Percentiles rank a stretch among this genome's conserved stretches.
phyloP scores from a whole-genome alignment of 2,113 vertebrate genomes.

The Anolis carolinensis region DNA sequence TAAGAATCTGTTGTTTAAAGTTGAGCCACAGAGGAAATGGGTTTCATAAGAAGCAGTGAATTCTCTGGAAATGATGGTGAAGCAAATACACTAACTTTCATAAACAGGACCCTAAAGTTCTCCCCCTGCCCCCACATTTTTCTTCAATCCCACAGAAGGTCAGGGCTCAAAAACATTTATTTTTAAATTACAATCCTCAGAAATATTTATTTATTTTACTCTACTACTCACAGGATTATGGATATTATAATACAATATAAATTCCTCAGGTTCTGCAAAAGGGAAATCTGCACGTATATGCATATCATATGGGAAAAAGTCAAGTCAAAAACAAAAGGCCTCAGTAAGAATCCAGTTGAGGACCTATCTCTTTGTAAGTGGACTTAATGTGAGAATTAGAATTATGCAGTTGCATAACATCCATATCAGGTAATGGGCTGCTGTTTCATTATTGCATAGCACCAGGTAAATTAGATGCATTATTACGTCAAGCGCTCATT shows the following conservation, averaged over 20 bases:
- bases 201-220: no score
- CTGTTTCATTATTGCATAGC: no score
- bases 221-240: no score
- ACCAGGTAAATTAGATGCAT: no score
- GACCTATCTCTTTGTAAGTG: no score
- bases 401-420: no score
- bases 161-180: background rate
- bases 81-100: background rate
- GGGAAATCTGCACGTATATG: background rate
- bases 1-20: background rate
- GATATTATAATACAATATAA: no score
- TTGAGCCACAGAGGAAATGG: background rate
- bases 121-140: background rate
- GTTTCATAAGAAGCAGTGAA: constrained; percentile 4
- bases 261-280: no score
- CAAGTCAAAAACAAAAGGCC: background rate
- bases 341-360: background rate
- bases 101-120: background rate
- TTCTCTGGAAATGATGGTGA: background rate
- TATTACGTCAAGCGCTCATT: no score
- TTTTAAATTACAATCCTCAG: background rate
- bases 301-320: background rate
- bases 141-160: background rate
- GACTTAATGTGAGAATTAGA: no score
- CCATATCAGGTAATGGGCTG: no score